Conservation (phyloP, 2,888 invertebrate genomes). For the Hyposoter didymator region DNA sequence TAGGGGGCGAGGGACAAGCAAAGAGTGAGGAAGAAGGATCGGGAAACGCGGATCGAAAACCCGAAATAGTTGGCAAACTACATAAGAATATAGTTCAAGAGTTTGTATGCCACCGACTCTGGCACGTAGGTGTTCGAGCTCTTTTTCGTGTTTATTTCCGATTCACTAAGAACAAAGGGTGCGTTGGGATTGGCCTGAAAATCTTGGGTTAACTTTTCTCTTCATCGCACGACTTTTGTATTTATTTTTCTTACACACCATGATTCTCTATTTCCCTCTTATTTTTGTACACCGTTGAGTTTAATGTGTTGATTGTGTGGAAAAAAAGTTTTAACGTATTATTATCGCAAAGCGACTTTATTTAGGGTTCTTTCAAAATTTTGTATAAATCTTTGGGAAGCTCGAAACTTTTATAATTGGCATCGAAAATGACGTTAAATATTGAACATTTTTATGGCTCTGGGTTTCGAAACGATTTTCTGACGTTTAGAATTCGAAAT, state of each 20-base stretch:
- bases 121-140: conserved; percentile 55
- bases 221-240: background rate
- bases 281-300: background rate
- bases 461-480: too few relatives aligned
- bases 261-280: background rate
- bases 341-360: too few relatives aligned
- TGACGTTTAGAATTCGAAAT: too few relatives aligned
- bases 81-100: too few relatives aligned
- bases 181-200: conserved; percentile 3
- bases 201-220: background rate
- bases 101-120: conserved; percentile 42
- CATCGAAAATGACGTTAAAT: too few relatives aligned
- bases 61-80: conserved; percentile 7
- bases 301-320: background rate
- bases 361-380: too few relatives aligned
- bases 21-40: conserved; percentile 24
- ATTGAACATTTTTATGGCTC: too few relatives aligned
- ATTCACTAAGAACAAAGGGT: conserved; percentile 37
- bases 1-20: background rate
- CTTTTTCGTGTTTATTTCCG: conserved; percentile 68
- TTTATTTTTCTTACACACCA: background rate
- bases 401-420: too few relatives aligned
- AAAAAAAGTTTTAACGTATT: conserved; percentile 3
- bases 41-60: conserved; percentile 21
- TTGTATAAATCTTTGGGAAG: too few relatives aligned